Conservation (phyloP, 2,888 invertebrate species). For the Sarcophaga carnaria region DNA sequence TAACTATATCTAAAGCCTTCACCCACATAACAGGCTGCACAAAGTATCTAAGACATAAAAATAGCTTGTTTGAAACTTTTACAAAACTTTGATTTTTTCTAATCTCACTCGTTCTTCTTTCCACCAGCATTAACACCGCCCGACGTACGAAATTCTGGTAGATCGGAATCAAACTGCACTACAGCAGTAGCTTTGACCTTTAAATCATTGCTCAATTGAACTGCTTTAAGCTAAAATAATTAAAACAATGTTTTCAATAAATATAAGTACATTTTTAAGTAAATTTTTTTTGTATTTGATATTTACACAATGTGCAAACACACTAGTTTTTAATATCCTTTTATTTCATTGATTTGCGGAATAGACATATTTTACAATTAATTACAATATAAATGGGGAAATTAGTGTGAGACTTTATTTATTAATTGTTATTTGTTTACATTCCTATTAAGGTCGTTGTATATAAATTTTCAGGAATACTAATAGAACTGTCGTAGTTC, state of each 20-base stretch:
- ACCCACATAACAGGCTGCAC: constrained; percentile 97
- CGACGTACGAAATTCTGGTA: constrained; percentile 92
- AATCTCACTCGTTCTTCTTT: constrained; percentile 79
- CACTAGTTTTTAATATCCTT: neutral
- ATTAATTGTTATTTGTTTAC: too few relatives aligned
- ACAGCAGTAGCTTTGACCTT: constrained; percentile 89
- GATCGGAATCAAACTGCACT: constrained; percentile 94
- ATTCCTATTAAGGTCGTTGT: too few relatives aligned
- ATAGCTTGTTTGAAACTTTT: neutral
- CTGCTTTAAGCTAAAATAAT: constrained; percentile 91
- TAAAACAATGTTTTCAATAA: neutral
- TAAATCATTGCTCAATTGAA: constrained; percentile 89
- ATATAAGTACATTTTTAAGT: neutral
- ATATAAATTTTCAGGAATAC: too few relatives aligned
- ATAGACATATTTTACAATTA: too few relatives aligned
- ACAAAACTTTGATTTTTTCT: neutral
- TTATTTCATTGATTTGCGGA: too few relatives aligned
- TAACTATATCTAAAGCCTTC: constrained; percentile 94
- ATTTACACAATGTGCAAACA: neutral
- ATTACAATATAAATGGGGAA: too few relatives aligned
- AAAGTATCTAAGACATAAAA: constrained; percentile 83
- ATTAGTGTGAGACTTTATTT: too few relatives aligned
- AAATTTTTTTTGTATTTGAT: neutral
- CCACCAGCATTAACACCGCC: constrained; percentile 84
- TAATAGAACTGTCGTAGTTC: too few relatives aligned